Base-by-base conservation (phyloP, 2,113 vertebrate species). In the Notiomystis cincta region DNA sequence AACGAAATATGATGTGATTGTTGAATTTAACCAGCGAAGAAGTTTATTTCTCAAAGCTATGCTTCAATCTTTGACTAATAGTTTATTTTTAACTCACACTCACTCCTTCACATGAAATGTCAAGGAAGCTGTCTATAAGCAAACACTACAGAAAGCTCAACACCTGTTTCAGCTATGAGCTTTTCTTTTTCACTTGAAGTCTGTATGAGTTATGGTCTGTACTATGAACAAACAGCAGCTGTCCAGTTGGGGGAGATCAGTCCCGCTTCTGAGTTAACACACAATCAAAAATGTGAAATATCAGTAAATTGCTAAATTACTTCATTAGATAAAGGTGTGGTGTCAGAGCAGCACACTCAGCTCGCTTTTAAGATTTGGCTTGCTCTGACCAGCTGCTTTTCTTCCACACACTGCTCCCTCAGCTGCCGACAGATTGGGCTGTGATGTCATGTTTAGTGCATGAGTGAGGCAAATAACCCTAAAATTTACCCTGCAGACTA, bases 71-170 rank as follows among this genome's bases (percentile, higher is more conserved):
- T 92, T 81, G 83, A 81, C 67, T 95, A 87, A 80, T 51, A 71
- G 72, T 84, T 96, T 90, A 93, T 89, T 95, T 97, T 93, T 95
- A 94, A 91, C 60, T 95, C 2, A 0, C 82, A 62, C 62, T 92
- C 82, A 80, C 53, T 95, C 44, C 22, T 81, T 96, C 72, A 71
- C 64, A 22, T 9, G 13, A 90, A 81, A 90, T 0, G 30, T 92
- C 86, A 81, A 87, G 83, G 64, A 86, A 92, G 61, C 44, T 64
- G 89, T 81, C 38, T 33, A 37, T 87, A 95, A 95, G 83, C 80
- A 96, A 96, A 96, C 80, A 51, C 64, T 66, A 45, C 65, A 75
- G 94, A 95, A 89, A 91, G 80, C 87, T 95, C 64, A 81, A 38
- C 91, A 89, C 86, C 80, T 83, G 83, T 89, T 89, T 71, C 86